Base-by-base conservation (phyloP, 1,140 invertebrate genomes). In the Dreissena polymorpha region DNA sequence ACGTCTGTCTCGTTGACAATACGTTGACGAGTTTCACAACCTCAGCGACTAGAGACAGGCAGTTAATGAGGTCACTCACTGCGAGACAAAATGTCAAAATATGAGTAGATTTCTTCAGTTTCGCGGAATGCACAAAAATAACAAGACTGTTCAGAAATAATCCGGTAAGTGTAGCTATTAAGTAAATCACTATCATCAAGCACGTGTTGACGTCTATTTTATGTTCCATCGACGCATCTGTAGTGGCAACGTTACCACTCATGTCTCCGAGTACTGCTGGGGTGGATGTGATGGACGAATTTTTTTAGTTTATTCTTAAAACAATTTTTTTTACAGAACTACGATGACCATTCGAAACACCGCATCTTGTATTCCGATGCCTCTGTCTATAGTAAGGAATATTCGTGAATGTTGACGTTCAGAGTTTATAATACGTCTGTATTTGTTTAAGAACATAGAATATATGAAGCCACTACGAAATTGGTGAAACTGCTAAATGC, bases 81-180 rank as follows among this genome's bases (percentile, higher is more conserved):
- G 76, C 65, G 10, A 78, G 29, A 60, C 50, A 78, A 10, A 69
- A 57, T 53, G 55, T 53, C n/a, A 78, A 57, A 60, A 70, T 18
- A 25, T 70, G 1, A 5, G 76, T 78, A 16, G 76, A 78, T 49
- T 78, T 78, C 64, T 70, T 50, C 21, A 78, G 53, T 57, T 68
- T 78, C 27, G 29, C 49, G 14, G 16, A 50, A 60, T 69, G 69
- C 23, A 67, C 64, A 8, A 69, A 29, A 23, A 78, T 69, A 49
- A 78, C 76, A 57, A 78, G 49, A 12, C 16, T 18, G 68, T 78
- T 78, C 63, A 70, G 64, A 7, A 78, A 14, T 55, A 78, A 12
- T 70, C 76, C 76, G 55, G 57, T 6, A 2, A 70, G 12, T 25
- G 68, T 69, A 12, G 69, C 49, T 27, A 18, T 21, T 55, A 64